Evolutionary conservation across 2,113 vertebrate genomes (phyloP), one percentile per base, ranked within the genome.

Genomic region (Mugil cephalus): DNA sequence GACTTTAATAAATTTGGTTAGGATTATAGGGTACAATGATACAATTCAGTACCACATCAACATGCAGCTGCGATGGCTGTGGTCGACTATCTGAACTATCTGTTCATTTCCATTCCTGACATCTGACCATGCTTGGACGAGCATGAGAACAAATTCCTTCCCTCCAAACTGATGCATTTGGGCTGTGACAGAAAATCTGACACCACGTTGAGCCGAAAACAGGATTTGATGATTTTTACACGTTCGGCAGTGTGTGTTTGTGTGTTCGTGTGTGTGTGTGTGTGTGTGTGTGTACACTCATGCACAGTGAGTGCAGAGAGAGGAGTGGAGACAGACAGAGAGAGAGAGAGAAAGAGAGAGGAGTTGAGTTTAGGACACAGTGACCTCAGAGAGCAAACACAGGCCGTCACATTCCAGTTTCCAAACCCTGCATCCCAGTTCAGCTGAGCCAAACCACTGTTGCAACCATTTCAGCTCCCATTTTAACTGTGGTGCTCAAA

Each of bases 291-390:
- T 30, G 47, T 53, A 51, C 14, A 42, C 13, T 42, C 7, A 17
- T 10, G 43, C 11, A 24, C 17, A 17, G 38, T 47, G 61, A 34
- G 24, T 3, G 11, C 14, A 35, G 24, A 30, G 24, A 14, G 12
- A 11, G 38, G 47, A 34, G 24, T 11, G 15, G 4, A 21, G 4
- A 30, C 3, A 30, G 24, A 30, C 3, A 30, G 5, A 30, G 24
- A 30, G 24, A 30, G 24, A 30, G 5, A 30, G 5, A 19, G 36
- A 10, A 30, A 43, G 19, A 19, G 62, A 34, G 24, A 8, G 40
- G 63, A 69, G 81, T 83, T 88, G 67, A 85, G 72, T 71, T 86
- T 35, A 83, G 87, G 86, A 84, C 85, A 63, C n/a, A 36, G 73
- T 76, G 79, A 85, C 77, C 85, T 90, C 79, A 86, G 82, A 76